Evolutionary conservation across 2,888 invertebrate genomes (phyloP).

Genomic region (Spisula subtruncata): DNA sequence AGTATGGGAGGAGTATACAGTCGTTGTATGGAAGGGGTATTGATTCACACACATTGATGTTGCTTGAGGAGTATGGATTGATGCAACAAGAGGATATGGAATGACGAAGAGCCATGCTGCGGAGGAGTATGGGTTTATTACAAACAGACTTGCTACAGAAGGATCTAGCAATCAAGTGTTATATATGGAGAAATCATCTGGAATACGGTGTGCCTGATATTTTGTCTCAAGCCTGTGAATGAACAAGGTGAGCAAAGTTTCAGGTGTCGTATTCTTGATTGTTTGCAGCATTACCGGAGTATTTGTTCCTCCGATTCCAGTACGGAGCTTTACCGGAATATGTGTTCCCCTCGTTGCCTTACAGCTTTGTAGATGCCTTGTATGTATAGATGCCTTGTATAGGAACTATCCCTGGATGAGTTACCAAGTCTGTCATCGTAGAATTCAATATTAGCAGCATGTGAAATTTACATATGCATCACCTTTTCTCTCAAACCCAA

Average conservation of each 20-base stretch:
- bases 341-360: neutral
- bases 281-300: neutral
- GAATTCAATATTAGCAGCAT: constrained; percentile 6
- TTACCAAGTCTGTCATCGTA: neutral
- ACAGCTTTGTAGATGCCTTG: neutral
- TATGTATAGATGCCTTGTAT: neutral
- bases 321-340: neutral
- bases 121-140: too few relatives aligned
- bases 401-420: neutral
- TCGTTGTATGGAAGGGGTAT: too few relatives aligned
- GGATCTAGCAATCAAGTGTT: too few relatives aligned
- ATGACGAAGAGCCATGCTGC: too few relatives aligned
- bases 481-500: neutral
- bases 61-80: too few relatives aligned
- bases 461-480: neutral
- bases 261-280: constrained; percentile 82
- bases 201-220: constrained; percentile 84
- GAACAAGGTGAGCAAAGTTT: constrained; percentile 88
- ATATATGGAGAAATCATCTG: neutral
- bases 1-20: too few relatives aligned
- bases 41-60: too few relatives aligned
- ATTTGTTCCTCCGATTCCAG: too few relatives aligned
- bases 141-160: too few relatives aligned
- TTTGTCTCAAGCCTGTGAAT: constrained; percentile 87
- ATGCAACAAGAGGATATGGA: too few relatives aligned